These are phyloP conservation scores for Zelostemma sp. DNA, from an alignment of 1,140 invertebrate genomes.

Conservation along the genomic window DNA sequence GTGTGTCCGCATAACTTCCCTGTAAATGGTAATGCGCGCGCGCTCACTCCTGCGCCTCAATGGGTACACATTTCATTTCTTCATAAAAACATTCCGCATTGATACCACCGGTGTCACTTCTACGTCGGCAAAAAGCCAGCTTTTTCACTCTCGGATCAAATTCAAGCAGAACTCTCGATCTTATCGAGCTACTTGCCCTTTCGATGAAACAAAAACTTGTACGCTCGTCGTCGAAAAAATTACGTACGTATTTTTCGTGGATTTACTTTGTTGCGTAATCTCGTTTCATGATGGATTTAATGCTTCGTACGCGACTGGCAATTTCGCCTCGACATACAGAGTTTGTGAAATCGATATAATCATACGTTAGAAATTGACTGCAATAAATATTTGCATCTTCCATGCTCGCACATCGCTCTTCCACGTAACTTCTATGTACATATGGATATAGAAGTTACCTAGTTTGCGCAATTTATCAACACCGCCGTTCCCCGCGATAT, in stretches of 20 bases:
- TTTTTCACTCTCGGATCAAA: too few relatives aligned
- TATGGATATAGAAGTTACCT: conserved; percentile 35
- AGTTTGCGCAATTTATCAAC: conserved; percentile 43
- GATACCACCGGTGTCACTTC: too few relatives aligned
- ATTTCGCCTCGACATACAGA: conserved; percentile 23
- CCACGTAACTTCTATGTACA: conserved; percentile 28
- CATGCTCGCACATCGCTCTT: conserved; percentile 37
- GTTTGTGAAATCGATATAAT: conserved; percentile 47
- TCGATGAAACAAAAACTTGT: too few relatives aligned
- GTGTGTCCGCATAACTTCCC: conserved; percentile 24
- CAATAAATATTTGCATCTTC: conserved; percentile 51
- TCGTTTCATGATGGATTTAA: conserved; percentile 37
- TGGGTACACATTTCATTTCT: conserved; percentile 29
- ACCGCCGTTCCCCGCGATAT: conserved; percentile 31
- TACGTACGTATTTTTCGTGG: too few relatives aligned
- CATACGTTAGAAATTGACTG: conserved; percentile 46
- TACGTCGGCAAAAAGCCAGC: too few relatives aligned
- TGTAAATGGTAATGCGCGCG: conserved; percentile 50
- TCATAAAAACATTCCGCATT: too few relatives aligned
- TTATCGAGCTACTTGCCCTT: too few relatives aligned
- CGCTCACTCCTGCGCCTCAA: conserved; percentile 38
- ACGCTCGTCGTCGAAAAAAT: too few relatives aligned
- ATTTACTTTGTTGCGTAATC: conserved; percentile 30
- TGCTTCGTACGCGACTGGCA: conserved; percentile 31
- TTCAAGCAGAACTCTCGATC: too few relatives aligned